A percentile compares a stretch with the other conserved stretches of the same genome.
These are phyloP conservation scores for Lipophrys pholis DNA, from an alignment of 2,113 vertebrate genomes.

Conservation along the genomic window DNA sequence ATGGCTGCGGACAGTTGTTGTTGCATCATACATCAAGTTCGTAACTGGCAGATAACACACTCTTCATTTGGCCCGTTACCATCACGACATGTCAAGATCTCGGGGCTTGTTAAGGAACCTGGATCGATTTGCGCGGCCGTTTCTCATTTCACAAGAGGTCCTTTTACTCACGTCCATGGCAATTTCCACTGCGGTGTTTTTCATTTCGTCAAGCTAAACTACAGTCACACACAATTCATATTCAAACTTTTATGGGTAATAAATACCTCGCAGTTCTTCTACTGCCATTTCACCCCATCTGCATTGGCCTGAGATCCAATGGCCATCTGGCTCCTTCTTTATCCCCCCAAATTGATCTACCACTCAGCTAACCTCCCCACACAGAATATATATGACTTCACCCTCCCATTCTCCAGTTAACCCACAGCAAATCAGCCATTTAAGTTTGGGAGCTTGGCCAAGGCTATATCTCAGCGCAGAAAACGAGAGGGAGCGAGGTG, in stretches of 20 bases:
- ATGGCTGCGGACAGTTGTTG: constrained; percentile 45
- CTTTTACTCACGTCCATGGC: neutral
- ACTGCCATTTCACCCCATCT: constrained; percentile 47
- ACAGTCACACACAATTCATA: constrained; percentile 34
- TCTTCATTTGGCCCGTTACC: constrained; percentile 22
- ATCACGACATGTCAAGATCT: constrained; percentile 17
- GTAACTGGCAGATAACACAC: constrained; percentile 35
- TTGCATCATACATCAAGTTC: constrained; percentile 40
- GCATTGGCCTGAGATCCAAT: constrained; percentile 46
- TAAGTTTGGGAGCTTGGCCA: constrained; percentile 69
- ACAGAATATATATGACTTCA: constrained; percentile 70
- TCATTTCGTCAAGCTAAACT: constrained; percentile 3
- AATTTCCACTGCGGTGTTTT: constrained; percentile 5
- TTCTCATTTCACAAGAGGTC: too few relatives aligned
- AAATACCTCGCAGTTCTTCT: constrained; percentile 55
- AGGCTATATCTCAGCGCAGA: constrained; percentile 62
- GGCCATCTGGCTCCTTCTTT: constrained; percentile 66
- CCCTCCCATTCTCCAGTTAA: constrained; percentile 67
- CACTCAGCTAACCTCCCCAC: constrained; percentile 55
- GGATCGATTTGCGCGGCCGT: constrained; percentile 23
- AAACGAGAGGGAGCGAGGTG: constrained; percentile 59
- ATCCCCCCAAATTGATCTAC: constrained; percentile 66
- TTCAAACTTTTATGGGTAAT: constrained; percentile 33
- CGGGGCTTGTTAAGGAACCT: neutral
- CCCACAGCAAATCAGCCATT: constrained; percentile 74